Percentiles rank a stretch among this genome's conserved stretches.
Evolutionary conservation across 2,113 vertebrate genomes (phyloP).

Genomic region (Passer domesticus): DNA sequence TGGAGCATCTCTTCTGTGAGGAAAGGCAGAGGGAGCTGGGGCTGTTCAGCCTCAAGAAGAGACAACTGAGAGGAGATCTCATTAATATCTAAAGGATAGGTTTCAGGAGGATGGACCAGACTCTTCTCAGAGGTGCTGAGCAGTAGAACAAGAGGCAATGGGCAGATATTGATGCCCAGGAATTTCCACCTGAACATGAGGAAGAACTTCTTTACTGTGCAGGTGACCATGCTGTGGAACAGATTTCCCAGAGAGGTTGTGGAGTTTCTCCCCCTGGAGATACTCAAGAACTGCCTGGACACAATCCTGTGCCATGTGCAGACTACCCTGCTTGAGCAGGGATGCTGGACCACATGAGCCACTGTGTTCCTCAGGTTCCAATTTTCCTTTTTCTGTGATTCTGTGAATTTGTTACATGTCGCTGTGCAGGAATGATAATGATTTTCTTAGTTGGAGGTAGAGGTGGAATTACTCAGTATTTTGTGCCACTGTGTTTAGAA

Average conservation of each 20-base stretch:
- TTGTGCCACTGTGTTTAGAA: neutral
- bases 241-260: rapidly evolving
- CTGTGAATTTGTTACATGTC: neutral
- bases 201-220: neutral
- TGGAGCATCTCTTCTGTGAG: no score
- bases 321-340: neutral
- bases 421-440: neutral
- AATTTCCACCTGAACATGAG: neutral
- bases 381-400: neutral
- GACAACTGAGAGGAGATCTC: no score
- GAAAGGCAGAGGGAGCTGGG: no score
- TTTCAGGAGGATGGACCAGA: neutral
- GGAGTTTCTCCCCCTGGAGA: neutral
- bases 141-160: neutral
- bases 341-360: neutral
- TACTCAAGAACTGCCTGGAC: neutral
- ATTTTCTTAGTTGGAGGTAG: neutral
- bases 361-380: neutral
- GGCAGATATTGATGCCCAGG: neutral
- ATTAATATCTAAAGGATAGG: neutral
- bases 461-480: neutral
- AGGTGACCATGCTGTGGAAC: neutral
- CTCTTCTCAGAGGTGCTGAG: neutral
- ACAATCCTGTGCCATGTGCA: rapidly evolving
- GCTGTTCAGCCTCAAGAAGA: no score